Evolutionary conservation across 2,888 invertebrate species (phyloP).

Genomic region (Shargacucullia verbasci): DNA sequence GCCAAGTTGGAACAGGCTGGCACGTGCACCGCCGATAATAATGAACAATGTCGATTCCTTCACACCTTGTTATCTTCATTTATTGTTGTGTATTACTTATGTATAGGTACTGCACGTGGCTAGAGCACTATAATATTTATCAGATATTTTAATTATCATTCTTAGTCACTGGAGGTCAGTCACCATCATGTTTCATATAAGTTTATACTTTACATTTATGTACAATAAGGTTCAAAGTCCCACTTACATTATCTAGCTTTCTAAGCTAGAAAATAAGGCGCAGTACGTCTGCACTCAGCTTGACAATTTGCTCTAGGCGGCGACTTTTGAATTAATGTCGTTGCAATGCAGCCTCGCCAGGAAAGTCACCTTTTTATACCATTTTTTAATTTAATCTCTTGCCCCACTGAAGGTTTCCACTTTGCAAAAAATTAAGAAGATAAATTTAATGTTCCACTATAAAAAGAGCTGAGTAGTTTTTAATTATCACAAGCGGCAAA

Average conservation of each 20-base stretch:
- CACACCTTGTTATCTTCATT: conserved; percentile 39
- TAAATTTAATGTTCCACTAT: conserved; percentile 56
- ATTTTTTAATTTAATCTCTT: conserved; percentile 64
- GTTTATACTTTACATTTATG: too few species aligned
- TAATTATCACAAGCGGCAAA: conserved; percentile 43
- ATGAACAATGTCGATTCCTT: conserved; percentile 47
- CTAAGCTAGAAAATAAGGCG: conserved; percentile 51
- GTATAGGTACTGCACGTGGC: conserved; percentile 2
- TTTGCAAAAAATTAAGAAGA: conserved; percentile 55
- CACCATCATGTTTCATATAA: too few species aligned
- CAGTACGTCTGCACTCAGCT: conserved; percentile 51
- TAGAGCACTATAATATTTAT: too few species aligned
- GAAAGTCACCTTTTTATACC: conserved; percentile 59
- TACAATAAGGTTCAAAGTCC: too few species aligned
- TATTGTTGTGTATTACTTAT: conserved; percentile 33
- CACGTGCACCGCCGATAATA: conserved; percentile 40
- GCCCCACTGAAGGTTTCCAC: conserved; percentile 52
- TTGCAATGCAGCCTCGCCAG: conserved; percentile 57
- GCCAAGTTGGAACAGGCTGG: conserved; percentile 18
- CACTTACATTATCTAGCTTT: conserved; percentile 46
- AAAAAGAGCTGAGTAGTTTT: conserved; percentile 54
- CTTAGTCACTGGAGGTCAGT: too few species aligned
- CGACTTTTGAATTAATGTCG: conserved; percentile 69
- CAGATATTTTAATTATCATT: too few species aligned
- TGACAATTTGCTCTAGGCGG: conserved; percentile 62